Evolutionary conservation across 2,888 invertebrate species (phyloP), one percentile per base, ranked within the genome.

Genomic region (Copidosoma aretas): DNA sequence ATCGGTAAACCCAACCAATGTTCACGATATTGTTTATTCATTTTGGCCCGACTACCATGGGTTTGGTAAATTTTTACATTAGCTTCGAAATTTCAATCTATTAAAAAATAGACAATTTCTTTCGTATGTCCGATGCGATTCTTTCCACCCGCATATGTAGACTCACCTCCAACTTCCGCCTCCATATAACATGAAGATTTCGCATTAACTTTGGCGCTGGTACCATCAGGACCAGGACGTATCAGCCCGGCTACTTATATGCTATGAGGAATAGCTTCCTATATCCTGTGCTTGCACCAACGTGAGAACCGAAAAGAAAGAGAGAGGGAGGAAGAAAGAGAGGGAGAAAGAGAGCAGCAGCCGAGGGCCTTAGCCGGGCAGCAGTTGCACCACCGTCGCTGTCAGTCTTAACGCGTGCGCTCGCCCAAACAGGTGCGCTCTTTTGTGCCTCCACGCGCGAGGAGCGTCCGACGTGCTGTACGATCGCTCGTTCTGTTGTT

Each of bases 401-500:
- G 78, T 79, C 80, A 82, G 82, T 82, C 78, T 74, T 76, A 76
- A 75, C 54, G 74, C 77, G 77, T 75, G 79, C 80, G 76, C 74
- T 75, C 76, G 74, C 71, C 71, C 72, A 72, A 73, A 73, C 76
- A 76, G 75, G 77, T 62, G 66, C 64, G 70, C 17, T 46, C 43
- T 46, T 3, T 46, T 1, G 14, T 17, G 43, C 43, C 17, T 17
- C 12, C 43, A n/a, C n/a, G n/a, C n/a, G n/a, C n/a, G n/a, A n/a
- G n/a, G 14, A 14, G 43, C 43, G 8, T 14, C 12, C 15, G 8
- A 17, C 12, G 14, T 14, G 3, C 3, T 46, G 12, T 46, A 46
- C 43, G 43, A 1, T 8, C 8, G 4, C 12, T 4, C 8, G 43
- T 46, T 14, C 12, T 46, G 43, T 46, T 46, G 43, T 3, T 46